These are phyloP conservation scores for Julus scanicus DNA, from an alignment of 2,888 invertebrate species.

Conservation along the genomic window DNA sequence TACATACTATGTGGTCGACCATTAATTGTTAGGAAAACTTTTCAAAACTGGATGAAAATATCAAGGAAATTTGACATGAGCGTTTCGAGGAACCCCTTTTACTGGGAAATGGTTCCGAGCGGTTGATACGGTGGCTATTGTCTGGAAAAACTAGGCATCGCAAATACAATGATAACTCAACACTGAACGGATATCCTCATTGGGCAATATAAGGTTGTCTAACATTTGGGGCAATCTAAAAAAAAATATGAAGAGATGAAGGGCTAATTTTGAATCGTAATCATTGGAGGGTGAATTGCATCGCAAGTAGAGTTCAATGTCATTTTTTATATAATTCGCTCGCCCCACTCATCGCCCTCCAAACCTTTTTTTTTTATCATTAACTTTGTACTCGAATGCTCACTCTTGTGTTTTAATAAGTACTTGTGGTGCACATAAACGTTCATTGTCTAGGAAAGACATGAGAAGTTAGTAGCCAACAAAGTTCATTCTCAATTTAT, in stretches of 20 bases:
- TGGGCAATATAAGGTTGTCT: constrained; percentile 26
- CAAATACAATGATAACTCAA: neutral
- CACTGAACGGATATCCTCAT: constrained; percentile 50
- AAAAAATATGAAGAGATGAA: neutral
- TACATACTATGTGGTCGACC: neutral
- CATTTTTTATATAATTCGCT: constrained; percentile 29
- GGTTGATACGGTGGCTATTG: neutral
- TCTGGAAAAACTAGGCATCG: constrained; percentile 13
- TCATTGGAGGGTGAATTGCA: constrained; percentile 30
- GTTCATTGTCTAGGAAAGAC: constrained; percentile 14
- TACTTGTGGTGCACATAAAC: constrained; percentile 26
- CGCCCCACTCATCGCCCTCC: constrained; percentile 11
- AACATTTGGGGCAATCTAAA: constrained; percentile 38
- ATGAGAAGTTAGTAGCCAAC: neutral
- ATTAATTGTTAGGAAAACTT: neutral
- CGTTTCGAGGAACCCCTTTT: constrained; percentile 15
- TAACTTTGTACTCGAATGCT: constrained; percentile 8
- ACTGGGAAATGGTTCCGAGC: neutral
- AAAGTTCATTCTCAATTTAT: neutral
- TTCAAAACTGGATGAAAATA: neutral
- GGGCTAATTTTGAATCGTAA: constrained; percentile 8
- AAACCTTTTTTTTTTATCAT: neutral
- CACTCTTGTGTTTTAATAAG: constrained; percentile 38
- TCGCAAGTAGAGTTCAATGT: constrained; percentile 30
- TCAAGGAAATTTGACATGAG: neutral